Evolutionary conservation across 2,888 invertebrate species (phyloP).

Genomic region (Dynastes tityus): DNA sequence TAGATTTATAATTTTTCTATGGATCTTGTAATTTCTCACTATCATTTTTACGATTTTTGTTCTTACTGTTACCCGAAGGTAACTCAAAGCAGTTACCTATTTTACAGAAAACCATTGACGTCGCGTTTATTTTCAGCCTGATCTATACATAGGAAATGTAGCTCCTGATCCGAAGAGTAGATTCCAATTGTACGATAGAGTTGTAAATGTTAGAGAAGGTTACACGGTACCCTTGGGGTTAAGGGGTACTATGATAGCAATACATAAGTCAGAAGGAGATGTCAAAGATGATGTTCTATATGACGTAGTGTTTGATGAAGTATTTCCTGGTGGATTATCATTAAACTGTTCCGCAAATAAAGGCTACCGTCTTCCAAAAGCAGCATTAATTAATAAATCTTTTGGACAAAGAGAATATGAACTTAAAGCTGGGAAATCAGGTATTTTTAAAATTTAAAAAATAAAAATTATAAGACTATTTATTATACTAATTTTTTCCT

Average conservation of each 20-base stretch:
- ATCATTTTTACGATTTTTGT: constrained; percentile 32
- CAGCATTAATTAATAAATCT: constrained; percentile 76
- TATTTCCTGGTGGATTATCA: constrained; percentile 79
- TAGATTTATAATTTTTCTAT: neutral
- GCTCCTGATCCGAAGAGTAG: constrained; percentile 80
- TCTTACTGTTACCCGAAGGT: neutral
- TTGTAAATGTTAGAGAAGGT: constrained; percentile 84
- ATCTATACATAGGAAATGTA: constrained; percentile 70
- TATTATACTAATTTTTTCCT: constrained; percentile 37
- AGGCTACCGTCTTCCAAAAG: constrained; percentile 72
- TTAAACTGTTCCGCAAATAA: constrained; percentile 71
- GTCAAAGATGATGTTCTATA: constrained; percentile 74
- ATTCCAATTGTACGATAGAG: constrained; percentile 85
- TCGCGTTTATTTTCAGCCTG: constrained; percentile 65
- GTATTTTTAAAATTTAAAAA: constrained; percentile 7
- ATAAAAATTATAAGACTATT: neutral
- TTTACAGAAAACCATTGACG: constrained; percentile 14
- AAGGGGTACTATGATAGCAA: constrained; percentile 88
- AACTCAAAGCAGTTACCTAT: neutral
- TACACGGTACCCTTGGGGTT: constrained; percentile 87
- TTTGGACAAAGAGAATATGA: constrained; percentile 70
- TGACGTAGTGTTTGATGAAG: constrained; percentile 87
- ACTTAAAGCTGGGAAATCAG: constrained; percentile 42
- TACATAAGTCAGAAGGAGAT: constrained; percentile 67
- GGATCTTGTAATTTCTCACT: constrained; percentile 32